Evolutionary conservation across 2,113 vertebrate species (phyloP).

Genomic region (Scatophagus argus): DNA sequence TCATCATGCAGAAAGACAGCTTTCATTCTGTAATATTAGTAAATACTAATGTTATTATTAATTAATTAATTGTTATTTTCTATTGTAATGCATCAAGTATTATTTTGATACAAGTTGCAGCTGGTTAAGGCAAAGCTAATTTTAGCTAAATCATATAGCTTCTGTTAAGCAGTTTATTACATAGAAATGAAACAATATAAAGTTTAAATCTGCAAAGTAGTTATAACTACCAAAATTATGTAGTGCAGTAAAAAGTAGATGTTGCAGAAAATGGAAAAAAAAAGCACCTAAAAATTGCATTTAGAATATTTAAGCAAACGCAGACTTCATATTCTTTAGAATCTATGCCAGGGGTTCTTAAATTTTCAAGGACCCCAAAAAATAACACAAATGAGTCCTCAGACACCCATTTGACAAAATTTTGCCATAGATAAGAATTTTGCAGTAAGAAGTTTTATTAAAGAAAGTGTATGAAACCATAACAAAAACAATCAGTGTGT

Average conservation of each 20-base stretch:
- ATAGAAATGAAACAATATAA: not conserved
- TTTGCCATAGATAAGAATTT: too few relatives aligned
- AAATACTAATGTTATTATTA: slow-evolving; percentile 1
- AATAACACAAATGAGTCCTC: too few relatives aligned
- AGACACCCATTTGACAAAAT: too few relatives aligned
- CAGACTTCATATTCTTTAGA: not conserved
- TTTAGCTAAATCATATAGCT: not conserved
- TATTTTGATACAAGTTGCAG: not conserved
- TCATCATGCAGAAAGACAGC: too few relatives aligned
- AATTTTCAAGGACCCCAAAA: too few relatives aligned
- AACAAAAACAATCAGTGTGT: too few relatives aligned
- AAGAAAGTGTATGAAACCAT: too few relatives aligned
- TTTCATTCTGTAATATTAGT: not conserved
- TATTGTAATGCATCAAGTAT: too few relatives aligned
- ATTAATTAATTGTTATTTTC: too few relatives aligned
- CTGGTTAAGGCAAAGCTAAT: not conserved
- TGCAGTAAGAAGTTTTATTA: too few relatives aligned
- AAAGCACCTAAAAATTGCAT: not conserved
- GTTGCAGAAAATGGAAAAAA: not conserved
- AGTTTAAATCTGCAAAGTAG: not conserved
- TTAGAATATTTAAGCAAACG: not conserved
- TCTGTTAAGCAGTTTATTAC: not conserved
- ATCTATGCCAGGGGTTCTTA: too few relatives aligned
- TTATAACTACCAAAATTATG: not conserved
- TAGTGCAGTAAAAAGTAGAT: not conserved